phyloP scores from a whole-genome alignment of 2,888 invertebrate species.

The Amphipyra tragopoginis region DNA sequence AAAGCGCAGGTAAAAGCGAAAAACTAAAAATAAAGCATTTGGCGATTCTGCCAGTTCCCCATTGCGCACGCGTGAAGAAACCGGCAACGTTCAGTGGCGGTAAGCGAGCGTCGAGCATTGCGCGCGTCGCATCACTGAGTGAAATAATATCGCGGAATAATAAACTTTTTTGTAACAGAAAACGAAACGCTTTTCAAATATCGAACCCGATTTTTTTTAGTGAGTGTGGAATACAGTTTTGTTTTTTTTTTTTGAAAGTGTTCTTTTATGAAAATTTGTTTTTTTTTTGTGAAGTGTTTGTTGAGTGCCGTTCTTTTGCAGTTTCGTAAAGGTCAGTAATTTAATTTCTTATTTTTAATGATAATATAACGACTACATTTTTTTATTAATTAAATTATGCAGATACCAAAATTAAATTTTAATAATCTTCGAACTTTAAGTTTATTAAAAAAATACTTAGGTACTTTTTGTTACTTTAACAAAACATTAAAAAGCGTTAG shows the following conservation, averaged over 20 bases:
- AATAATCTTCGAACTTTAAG: neutral
- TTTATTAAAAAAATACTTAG: too few relatives aligned
- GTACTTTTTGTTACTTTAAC: neutral
- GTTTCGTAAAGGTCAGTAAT: conserved; percentile 46
- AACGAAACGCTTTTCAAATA: conserved; percentile 28
- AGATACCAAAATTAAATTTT: neutral
- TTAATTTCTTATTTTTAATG: neutral
- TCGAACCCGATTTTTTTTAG: conserved; percentile 31
- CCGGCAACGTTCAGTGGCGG: conserved; percentile 62
- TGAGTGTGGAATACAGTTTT: conserved; percentile 46
- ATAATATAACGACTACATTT: neutral
- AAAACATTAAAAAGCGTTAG: too few relatives aligned
- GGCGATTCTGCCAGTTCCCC: conserved; percentile 40
- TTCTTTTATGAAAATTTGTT: conserved; percentile 28
- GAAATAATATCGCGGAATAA: conserved; percentile 47
- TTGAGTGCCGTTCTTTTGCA: conserved; percentile 38
- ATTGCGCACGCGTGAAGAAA: conserved; percentile 61
- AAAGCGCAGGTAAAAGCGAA: conserved; percentile 62
- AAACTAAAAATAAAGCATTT: conserved; percentile 65
- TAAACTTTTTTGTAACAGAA: conserved; percentile 55
- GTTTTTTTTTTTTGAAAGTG: conserved; percentile 36
- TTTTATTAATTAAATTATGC: too few relatives aligned
- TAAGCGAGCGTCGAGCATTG: conserved; percentile 54
- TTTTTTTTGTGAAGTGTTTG: conserved; percentile 54
- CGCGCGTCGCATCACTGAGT: conserved; percentile 57